Percentiles rank a stretch among this genome's conserved stretches.
Evolutionary conservation across 2,113 vertebrate species (phyloP).

Genomic region (Engystomops pustulosus): DNA sequence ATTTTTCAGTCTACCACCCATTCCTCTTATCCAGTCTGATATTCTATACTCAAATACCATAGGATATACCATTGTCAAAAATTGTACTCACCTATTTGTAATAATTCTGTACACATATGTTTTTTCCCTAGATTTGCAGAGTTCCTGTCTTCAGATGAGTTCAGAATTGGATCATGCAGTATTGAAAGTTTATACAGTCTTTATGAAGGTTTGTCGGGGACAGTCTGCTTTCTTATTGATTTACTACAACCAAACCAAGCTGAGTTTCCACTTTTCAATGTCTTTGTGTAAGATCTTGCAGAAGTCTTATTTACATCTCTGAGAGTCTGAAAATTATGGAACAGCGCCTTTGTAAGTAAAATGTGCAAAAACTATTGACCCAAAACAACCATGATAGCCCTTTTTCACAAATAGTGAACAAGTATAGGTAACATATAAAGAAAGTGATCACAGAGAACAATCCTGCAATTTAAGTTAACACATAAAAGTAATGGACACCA

Average conservation of each 20-base stretch:
- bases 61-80: background rate
- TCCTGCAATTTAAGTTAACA: no score
- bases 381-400: background rate
- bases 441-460: background rate
- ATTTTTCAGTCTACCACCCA: no score
- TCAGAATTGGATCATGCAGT: slow-evolving; percentile 81
- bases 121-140: slow-evolving; percentile 82
- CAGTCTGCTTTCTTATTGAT: slow-evolving; percentile 87
- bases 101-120: background rate
- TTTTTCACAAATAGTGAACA: background rate
- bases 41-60: background rate
- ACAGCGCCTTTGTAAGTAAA: background rate
- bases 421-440: background rate
- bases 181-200: slow-evolving; percentile 84
- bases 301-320: background rate
- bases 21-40: no score
- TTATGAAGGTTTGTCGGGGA: slow-evolving; percentile 88
- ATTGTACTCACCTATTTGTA: background rate
- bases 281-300: slow-evolving; percentile 78
- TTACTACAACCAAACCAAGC: slow-evolving; percentile 86
- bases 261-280: slow-evolving; percentile 88
- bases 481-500: background rate
- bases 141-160: slow-evolving; percentile 89
- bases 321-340: background rate
- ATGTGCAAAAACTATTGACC: background rate